Conservation (phyloP, 2,797 vertebrate species). For the Saxicola maurus region DNA sequence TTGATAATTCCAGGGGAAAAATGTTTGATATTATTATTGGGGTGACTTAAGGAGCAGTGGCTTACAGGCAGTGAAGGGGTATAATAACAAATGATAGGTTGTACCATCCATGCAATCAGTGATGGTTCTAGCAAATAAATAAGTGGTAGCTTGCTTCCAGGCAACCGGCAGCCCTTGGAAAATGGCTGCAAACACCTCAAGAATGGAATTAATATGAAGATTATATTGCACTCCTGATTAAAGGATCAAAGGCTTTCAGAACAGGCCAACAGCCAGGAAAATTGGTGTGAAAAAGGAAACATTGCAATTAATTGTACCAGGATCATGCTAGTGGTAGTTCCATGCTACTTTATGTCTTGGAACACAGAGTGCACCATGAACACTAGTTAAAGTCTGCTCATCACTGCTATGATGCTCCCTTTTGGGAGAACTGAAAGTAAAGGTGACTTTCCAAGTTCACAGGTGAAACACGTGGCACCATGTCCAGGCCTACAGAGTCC, state of each 20-base stretch:
- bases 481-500: too few species aligned
- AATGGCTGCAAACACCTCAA: neutral
- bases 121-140: neutral
- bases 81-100: neutral
- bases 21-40: neutral
- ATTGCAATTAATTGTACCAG: neutral
- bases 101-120: neutral
- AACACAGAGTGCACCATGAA: neutral
- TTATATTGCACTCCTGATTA: neutral
- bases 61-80: neutral
- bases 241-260: neutral
- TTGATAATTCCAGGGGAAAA: neutral
- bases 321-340: neutral
- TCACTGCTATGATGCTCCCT: neutral
- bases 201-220: neutral
- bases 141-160: neutral
- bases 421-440: neutral
- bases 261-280: neutral
- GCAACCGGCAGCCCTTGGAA: neutral
- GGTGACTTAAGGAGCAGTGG: neutral
- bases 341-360: neutral
- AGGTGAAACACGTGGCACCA: too few species aligned
- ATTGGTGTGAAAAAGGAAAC: neutral
- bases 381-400: neutral
- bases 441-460: neutral